Percentiles rank a stretch among this genome's conserved stretches.
Evolutionary conservation across 2,888 invertebrate species (phyloP).

Genomic region (Gerris lacustris): DNA sequence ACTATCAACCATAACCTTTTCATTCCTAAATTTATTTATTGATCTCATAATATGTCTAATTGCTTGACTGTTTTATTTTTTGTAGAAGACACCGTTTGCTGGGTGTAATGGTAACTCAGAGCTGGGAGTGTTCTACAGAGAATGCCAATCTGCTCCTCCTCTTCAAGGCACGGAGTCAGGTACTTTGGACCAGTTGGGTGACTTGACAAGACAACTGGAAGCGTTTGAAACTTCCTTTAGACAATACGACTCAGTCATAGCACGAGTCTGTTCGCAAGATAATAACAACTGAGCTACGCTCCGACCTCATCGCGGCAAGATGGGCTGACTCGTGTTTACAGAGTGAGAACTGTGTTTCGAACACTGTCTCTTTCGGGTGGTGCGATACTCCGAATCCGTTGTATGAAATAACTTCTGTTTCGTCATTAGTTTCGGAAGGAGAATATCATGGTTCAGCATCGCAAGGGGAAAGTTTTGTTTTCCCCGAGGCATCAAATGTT

Average conservation of each 20-base stretch:
- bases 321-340: not conserved
- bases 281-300: conserved; percentile 24
- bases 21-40: too few species aligned
- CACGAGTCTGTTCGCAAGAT: conserved; percentile 46
- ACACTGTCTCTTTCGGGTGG: not conserved
- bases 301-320: not conserved
- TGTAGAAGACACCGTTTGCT: conserved; percentile 70
- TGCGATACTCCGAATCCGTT: not conserved
- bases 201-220: conserved; percentile 56
- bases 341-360: not conserved
- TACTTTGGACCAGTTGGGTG: conserved; percentile 47
- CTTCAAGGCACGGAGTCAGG: conserved; percentile 42
- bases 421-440: too few species aligned
- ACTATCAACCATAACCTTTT: too few species aligned
- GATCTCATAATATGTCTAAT: too few species aligned
- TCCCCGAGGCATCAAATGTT: too few species aligned
- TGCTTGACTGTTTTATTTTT: conserved; percentile 25
- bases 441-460: too few species aligned
- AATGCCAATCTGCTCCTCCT: conserved; percentile 60
- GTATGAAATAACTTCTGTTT: too few species aligned
- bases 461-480: too few species aligned
- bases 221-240: conserved; percentile 49
- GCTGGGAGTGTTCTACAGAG: conserved; percentile 63
- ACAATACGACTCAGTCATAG: conserved; percentile 61
- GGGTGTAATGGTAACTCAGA: conserved; percentile 58